Percentiles rank a stretch among this genome's conserved stretches.
Evolutionary conservation across 2,888 invertebrate genomes (phyloP).

Genomic region (Drosophila ustulata): DNA sequence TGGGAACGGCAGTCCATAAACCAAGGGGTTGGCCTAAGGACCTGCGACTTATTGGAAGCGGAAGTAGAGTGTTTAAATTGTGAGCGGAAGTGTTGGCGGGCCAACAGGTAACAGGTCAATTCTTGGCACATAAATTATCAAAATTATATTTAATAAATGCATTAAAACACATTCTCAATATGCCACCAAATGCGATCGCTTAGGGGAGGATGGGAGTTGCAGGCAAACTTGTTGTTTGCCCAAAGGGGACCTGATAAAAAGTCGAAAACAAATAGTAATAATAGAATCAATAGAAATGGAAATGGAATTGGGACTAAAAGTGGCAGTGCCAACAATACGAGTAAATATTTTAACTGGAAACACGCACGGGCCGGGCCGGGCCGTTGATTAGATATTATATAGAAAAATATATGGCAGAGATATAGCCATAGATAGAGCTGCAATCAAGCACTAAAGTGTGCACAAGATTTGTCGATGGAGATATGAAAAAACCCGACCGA

Average conservation of each 20-base stretch:
- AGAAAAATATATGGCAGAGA: neutral
- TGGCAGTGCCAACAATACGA: constrained; percentile 54
- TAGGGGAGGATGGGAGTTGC: neutral
- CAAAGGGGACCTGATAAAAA: constrained; percentile 42
- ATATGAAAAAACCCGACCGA: constrained; percentile 44
- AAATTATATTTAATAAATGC: constrained; percentile 8
- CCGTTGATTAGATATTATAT: constrained; percentile 63
- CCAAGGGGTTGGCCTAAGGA: constrained; percentile 41
- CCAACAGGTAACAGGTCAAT: constrained; percentile 52
- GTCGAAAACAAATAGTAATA: constrained; percentile 41
- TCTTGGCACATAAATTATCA: constrained; percentile 38
- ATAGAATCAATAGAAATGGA: constrained; percentile 60
- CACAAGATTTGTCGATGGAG: constrained; percentile 35
- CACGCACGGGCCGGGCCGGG: constrained; percentile 17
- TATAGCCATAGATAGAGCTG: constrained; percentile 6
- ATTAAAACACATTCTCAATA: constrained; percentile 19
- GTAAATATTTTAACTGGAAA: constrained; percentile 65
- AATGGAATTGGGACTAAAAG: constrained; percentile 29
- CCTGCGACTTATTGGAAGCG: constrained; percentile 62
- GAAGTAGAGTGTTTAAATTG: constrained; percentile 71
- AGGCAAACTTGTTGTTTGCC: constrained; percentile 20
- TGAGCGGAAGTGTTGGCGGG: constrained; percentile 41
- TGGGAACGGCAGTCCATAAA: constrained; percentile 61
- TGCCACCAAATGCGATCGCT: constrained; percentile 41
- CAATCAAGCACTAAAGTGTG: constrained; percentile 43